Conservation (phyloP, 2,797 vertebrate species). For the Cuniculus paca region DNA sequence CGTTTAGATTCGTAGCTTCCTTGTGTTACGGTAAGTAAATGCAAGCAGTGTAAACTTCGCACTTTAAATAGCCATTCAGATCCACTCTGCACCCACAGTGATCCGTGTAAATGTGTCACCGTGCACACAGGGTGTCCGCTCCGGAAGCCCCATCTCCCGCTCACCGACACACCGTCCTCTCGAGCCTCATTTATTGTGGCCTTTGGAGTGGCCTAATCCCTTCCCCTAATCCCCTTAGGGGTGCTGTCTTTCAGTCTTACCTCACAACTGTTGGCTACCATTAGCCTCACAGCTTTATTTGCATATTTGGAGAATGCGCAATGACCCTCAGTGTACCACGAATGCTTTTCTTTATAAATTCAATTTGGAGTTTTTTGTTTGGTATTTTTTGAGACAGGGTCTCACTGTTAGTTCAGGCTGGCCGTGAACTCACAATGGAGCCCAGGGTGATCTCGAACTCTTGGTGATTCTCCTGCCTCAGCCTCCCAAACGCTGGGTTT, state of each 20-base stretch:
- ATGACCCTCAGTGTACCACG: rapidly evolving
- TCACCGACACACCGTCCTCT: no score
- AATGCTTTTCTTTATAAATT: neutral
- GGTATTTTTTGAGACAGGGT: neutral
- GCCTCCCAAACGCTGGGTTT: neutral
- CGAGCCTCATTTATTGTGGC: rapidly evolving
- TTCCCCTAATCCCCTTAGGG: rapidly evolving
- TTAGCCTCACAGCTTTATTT: neutral
- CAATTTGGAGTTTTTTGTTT: neutral
- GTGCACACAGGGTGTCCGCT: neutral
- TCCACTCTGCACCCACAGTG: rapidly evolving
- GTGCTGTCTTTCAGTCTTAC: neutral
- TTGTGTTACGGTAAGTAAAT: neutral
- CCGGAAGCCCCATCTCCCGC: no score
- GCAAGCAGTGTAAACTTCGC: neutral
- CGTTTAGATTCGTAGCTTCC: neutral
- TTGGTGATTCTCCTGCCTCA: neutral
- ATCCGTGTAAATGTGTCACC: rapidly evolving
- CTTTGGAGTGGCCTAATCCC: rapidly evolving
- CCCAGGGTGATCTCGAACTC: neutral
- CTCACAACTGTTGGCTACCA: neutral
- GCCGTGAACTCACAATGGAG: neutral
- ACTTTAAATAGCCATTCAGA: neutral
- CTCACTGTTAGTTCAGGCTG: neutral
- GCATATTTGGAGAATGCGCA: neutral